These are phyloP conservation scores for Rhodinocichla rosea DNA, from an alignment of 2,113 vertebrate species.

Conservation along the genomic window DNA sequence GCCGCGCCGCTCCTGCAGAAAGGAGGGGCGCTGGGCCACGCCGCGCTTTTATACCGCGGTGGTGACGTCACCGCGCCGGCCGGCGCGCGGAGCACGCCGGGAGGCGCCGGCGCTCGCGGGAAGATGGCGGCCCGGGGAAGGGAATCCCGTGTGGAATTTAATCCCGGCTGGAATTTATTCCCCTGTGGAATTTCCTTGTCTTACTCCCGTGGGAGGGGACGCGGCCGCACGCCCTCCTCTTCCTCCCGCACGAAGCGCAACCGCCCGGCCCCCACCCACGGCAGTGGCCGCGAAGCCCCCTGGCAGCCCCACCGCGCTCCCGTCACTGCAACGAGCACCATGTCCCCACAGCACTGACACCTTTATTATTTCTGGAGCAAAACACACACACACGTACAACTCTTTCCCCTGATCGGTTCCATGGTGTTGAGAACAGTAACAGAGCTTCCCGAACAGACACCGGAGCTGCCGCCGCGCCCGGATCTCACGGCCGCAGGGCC, in stretches of 20 bases:
- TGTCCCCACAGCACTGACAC: constrained; percentile 15
- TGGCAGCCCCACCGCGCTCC: background rate
- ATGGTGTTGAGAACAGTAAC: background rate
- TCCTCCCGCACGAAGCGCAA: background rate
- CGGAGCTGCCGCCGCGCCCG: background rate
- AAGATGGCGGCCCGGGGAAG: accelerated
- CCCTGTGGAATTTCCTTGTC: background rate
- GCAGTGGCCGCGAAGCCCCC: background rate
- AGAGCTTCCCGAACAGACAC: background rate
- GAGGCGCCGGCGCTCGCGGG: background rate
- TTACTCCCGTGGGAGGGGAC: background rate
- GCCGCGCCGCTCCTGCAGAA: background rate
- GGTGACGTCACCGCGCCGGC: background rate
- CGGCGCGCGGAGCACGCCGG: background rate
- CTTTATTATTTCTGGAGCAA: constrained; percentile 19
- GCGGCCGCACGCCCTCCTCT: background rate
- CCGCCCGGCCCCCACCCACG: background rate
- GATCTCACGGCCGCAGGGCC: background rate
- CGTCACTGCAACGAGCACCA: background rate
- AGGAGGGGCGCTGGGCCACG: accelerated
- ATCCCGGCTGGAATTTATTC: no score
- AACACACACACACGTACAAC: background rate
- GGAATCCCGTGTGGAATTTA: accelerated
- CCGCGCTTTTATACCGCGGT: background rate
- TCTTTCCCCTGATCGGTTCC: background rate